Conservation (phyloP, 2,888 invertebrate species). For the Psylliodes chrysocephalus region DNA sequence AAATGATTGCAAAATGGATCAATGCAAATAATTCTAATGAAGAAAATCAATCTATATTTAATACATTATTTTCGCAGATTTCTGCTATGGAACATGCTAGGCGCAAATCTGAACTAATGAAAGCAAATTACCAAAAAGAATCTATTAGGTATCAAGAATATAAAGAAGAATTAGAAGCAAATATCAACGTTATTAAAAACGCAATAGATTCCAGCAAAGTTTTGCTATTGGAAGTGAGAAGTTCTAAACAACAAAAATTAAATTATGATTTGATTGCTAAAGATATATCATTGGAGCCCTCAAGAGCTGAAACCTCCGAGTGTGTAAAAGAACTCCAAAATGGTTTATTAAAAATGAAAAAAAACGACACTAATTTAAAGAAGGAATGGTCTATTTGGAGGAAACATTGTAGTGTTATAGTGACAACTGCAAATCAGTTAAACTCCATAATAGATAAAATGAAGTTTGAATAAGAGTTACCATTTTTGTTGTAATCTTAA, state of each 20-base stretch:
- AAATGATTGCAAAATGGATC: slow-evolving; percentile 84
- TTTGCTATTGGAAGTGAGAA: slow-evolving; percentile 83
- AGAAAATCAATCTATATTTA: slow-evolving; percentile 74
- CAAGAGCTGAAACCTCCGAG: slow-evolving; percentile 81
- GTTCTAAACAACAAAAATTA: slow-evolving; percentile 86
- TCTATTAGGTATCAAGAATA: slow-evolving; percentile 82
- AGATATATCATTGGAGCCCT: slow-evolving; percentile 89
- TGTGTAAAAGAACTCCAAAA: slow-evolving; percentile 22
- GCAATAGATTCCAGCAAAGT: slow-evolving; percentile 85
- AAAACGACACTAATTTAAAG: slow-evolving; percentile 19
- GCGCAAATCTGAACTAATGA: slow-evolving; percentile 81
- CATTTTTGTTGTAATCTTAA: no score
- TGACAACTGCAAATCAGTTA: slow-evolving; percentile 33
- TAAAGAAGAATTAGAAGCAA: slow-evolving; percentile 78
- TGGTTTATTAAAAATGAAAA: slow-evolving; percentile 23
- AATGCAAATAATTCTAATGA: slow-evolving; percentile 72
- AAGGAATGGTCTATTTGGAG: slow-evolving; percentile 32
- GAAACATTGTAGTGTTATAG: slow-evolving; percentile 33
- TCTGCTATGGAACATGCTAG: slow-evolving; percentile 90
- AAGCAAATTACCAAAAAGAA: slow-evolving; percentile 85
- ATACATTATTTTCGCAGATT: slow-evolving; percentile 82
- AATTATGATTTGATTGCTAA: slow-evolving; percentile 93
- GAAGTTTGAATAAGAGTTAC: neutral
- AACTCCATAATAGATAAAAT: slow-evolving; percentile 2
- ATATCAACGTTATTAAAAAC: slow-evolving; percentile 80